phyloP scores from a whole-genome alignment of 2,113 vertebrate genomes.

The Fregata magnificens region DNA sequence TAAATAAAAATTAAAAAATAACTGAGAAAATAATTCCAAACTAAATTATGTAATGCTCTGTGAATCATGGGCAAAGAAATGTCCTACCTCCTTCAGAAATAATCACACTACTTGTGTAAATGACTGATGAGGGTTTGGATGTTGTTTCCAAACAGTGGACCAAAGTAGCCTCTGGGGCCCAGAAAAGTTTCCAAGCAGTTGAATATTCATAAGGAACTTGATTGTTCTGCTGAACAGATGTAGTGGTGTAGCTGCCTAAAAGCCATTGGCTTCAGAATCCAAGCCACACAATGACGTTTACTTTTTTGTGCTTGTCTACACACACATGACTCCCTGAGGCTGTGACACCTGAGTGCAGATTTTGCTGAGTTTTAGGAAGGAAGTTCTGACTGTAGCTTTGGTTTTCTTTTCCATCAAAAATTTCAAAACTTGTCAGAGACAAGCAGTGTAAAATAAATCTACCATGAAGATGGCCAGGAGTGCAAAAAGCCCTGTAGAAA shows the following conservation, averaged over 20 bases:
- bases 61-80: background rate
- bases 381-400: background rate
- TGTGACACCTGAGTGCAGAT: background rate
- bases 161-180: background rate
- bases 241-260: background rate
- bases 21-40: background rate
- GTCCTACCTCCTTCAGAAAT: background rate
- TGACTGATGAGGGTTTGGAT: background rate
- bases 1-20: background rate
- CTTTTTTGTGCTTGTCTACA: background rate
- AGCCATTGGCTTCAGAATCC: background rate
- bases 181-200: background rate
- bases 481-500: background rate
- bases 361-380: background rate
- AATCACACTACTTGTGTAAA: background rate
- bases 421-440: background rate
- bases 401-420: background rate
- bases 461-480: background rate
- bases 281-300: accelerated
- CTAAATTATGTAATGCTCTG: background rate
- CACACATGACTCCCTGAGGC: background rate
- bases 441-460: background rate
- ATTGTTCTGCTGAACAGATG: background rate
- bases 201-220: background rate
- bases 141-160: background rate